phyloP scores from a whole-genome alignment of 2,797 vertebrate genomes.

The Florisuga fusca region DNA sequence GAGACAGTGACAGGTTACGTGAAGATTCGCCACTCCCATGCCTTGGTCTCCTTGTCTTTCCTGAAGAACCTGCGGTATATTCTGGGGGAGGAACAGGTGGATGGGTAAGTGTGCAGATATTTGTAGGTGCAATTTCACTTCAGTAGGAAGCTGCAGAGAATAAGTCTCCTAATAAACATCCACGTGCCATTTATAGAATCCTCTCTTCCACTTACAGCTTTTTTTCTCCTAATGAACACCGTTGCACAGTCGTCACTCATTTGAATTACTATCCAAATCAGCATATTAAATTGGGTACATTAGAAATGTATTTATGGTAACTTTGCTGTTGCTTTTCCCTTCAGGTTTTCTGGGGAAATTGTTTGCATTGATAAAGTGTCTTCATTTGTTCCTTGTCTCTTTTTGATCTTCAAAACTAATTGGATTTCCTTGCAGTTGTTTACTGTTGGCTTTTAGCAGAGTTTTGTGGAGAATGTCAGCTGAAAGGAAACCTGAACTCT shows the following conservation, averaged over 20 bases:
- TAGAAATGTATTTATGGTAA: neutral
- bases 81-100: conserved; percentile 91
- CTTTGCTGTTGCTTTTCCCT: neutral
- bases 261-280: neutral
- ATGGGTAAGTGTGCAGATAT: conserved; percentile 82
- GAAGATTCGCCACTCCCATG: conserved; percentile 96
- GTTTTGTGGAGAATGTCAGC: neutral
- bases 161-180: neutral
- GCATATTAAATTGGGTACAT: neutral
- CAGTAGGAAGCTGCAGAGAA: neutral
- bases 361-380: neutral
- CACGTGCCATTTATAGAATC: neutral
- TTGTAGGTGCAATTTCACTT: neutral
- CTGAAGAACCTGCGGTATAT: conserved; percentile 94
- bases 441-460: neutral
- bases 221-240: neutral
- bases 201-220: fast-evolving
- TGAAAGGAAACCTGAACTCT: neutral
- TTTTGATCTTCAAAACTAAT: neutral
- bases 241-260: neutral
- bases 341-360: neutral
- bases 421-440: neutral
- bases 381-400: neutral
- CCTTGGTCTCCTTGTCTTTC: conserved; percentile 94
- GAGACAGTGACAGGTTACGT: conserved; percentile 95